Base-by-base conservation (phyloP, 2,113 vertebrate genomes). In the Poicephalus gulielmi region DNA sequence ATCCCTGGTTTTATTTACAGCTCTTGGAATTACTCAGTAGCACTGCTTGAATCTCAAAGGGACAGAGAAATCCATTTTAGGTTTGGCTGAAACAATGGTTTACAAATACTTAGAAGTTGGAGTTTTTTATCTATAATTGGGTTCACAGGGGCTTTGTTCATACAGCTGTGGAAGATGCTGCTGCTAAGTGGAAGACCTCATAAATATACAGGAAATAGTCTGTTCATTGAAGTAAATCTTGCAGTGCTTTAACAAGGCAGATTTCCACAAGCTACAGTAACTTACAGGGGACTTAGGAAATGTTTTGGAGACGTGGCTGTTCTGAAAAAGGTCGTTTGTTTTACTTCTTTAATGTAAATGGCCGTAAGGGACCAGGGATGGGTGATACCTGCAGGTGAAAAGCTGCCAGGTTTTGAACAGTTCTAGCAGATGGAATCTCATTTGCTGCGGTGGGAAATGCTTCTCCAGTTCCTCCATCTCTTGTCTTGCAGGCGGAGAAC, bases 401-500 rank as follows among this genome's bases (percentile, higher is more conserved):
- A 70, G 10, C 13, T 7, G 10, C 28, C 41, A 55, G 13, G 4
- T 63, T 28, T 19, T 27, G n/a, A 20, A 35, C 4, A 31, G 31
- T 33, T 87, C 12, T 44, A 11, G 28, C 12, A 31, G 13, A 1
- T 55, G 44, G 7, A 64, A 31, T 52, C 47, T 46, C 53, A 11
- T 12, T 68, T 37, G 9, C 0, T 37, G 13, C 9, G 12, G 6
- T 81, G 33, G 24, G 12, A 67, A 70, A 10, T 47, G 18, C 31
- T 86, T 5, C 39, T 75, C 52, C 23, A 74, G 11, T 39, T 39
- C 22, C 73, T 80, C 53, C 39, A 4, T 84, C 49, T 68, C 70
- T 89, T 90, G 80, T 97, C 52, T 27, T 92, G n/a, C 97, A 99
- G 99, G 99, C 99, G 44, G 99, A 99, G 98, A 99, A 99, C 96